Percentiles rank a stretch among this genome's conserved stretches.
These are phyloP conservation scores for Pristionchus japonicus DNA, from an alignment of 2,888 invertebrate species.

Conservation along the genomic window DNA sequence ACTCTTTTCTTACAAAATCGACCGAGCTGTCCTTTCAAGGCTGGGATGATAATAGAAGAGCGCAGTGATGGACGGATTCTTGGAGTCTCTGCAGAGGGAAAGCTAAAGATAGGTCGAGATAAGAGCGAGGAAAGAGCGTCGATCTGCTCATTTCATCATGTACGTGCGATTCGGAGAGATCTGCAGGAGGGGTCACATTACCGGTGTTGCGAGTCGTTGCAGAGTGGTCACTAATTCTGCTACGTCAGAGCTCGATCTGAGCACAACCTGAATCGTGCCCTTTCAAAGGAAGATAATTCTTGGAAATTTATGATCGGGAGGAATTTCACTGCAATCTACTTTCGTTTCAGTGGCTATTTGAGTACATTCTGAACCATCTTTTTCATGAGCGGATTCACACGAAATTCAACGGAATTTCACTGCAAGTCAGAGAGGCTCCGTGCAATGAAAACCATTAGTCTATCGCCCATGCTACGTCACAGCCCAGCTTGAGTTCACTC, in stretches of 20 bases:
- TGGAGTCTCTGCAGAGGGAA: neutral
- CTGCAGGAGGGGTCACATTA: too few relatives aligned
- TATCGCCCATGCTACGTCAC: neutral
- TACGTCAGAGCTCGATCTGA: neutral
- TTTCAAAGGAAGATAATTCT: neutral
- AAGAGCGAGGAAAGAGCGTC: neutral
- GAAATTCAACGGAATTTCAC: neutral
- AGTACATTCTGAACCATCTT: neutral
- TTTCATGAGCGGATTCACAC: neutral
- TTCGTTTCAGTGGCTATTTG: neutral
- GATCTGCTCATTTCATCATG: neutral
- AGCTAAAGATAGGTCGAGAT: neutral
- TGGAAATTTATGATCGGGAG: too few relatives aligned
- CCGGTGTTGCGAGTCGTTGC: neutral
- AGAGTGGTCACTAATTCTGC: neutral
- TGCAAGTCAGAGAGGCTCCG: neutral
- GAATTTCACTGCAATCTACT: too few relatives aligned
- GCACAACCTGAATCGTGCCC: neutral
- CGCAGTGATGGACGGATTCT: neutral
- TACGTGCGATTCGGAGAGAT: neutral
- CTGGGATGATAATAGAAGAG: neutral
- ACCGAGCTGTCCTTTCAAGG: neutral
- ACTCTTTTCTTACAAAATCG: constrained; percentile 6
- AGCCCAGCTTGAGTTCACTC: neutral
- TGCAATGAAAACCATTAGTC: neutral